Percentiles rank a stretch among this genome's conserved stretches.
phyloP scores from a whole-genome alignment of 2,888 invertebrate species.

The Philereme transversata region DNA sequence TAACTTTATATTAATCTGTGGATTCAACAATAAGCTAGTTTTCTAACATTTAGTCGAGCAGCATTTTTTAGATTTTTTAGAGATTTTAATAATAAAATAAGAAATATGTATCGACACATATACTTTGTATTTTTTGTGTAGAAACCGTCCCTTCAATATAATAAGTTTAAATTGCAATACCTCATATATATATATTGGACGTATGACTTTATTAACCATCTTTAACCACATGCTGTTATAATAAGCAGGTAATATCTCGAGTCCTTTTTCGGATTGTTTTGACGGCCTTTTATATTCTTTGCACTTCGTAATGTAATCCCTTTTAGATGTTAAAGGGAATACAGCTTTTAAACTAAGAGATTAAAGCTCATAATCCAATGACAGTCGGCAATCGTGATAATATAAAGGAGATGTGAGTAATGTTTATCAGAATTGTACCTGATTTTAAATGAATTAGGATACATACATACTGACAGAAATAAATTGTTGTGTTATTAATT shows the following conservation, averaged over 20 bases:
- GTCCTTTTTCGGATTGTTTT: constrained; percentile 45
- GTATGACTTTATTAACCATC: constrained; percentile 27
- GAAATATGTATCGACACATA: no score
- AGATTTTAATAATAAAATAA: no score
- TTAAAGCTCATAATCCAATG: constrained; percentile 5
- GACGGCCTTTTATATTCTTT: constrained; percentile 39
- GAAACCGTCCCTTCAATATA: no score
- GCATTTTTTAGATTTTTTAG: no score
- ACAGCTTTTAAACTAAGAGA: background rate
- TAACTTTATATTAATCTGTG: no score
- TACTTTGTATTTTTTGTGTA: no score
- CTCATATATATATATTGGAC: constrained; percentile 18
- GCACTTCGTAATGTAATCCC: constrained; percentile 35
- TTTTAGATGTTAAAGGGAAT: constrained; percentile 7
- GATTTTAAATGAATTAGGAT: constrained; percentile 10
- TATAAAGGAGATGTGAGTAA: constrained; percentile 12
- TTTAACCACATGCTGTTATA: constrained; percentile 40
- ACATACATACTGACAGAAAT: no score
- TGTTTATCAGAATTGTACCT: constrained; percentile 4
- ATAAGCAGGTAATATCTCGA: constrained; percentile 36
- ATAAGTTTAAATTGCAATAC: no score
- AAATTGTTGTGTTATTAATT: no score
- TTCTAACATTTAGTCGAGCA: no score
- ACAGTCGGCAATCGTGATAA: constrained; percentile 8
- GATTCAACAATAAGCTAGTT: no score